A percentile compares a stretch with the other conserved stretches of the same genome.
These are phyloP conservation scores for Orchesella cincta DNA, from an alignment of 1,140 invertebrate genomes.

Conservation along the genomic window DNA sequence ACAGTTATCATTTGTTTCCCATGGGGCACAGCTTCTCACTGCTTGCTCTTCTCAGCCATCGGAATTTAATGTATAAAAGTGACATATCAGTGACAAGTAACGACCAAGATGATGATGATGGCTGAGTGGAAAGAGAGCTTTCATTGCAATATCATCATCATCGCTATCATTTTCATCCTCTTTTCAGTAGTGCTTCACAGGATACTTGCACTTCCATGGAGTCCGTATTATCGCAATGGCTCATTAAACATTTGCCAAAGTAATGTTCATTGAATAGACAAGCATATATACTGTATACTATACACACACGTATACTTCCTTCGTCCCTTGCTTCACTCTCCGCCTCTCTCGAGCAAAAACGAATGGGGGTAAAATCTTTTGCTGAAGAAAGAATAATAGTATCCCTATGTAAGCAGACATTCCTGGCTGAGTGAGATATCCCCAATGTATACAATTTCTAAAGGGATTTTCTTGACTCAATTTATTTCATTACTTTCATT, in stretches of 20 bases:
- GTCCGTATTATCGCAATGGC: slow-evolving; percentile 9
- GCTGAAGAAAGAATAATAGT: slow-evolving; percentile 10
- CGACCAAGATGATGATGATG: slow-evolving; percentile 3
- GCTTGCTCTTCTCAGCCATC: not conserved
- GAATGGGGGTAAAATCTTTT: slow-evolving; percentile 3
- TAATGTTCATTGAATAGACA: slow-evolving; percentile 8
- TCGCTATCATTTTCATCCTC: not conserved
- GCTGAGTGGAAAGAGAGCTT: not conserved
- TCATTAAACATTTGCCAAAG: slow-evolving; percentile 24
- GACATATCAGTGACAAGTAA: slow-evolving; percentile 23
- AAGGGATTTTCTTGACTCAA: slow-evolving; percentile 3
- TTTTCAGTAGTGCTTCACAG: not conserved
- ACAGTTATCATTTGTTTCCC: slow-evolving; percentile 21
- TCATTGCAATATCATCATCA: slow-evolving; percentile 14
- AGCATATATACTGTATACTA: not conserved
- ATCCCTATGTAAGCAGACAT: not conserved
- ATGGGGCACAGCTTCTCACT: not conserved
- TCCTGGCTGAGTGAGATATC: slow-evolving; percentile 6
- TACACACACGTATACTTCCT: not conserved
- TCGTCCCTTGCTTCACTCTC: not conserved
- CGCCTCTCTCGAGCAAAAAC: not conserved
- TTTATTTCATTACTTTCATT: slow-evolving; percentile 30
- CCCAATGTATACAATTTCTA: slow-evolving; percentile 15
- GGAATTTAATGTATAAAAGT: slow-evolving; percentile 25
- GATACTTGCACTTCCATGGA: not conserved